Evolutionary conservation across 2,888 invertebrate species (phyloP).

Genomic region (Tinea trinotella): DNA sequence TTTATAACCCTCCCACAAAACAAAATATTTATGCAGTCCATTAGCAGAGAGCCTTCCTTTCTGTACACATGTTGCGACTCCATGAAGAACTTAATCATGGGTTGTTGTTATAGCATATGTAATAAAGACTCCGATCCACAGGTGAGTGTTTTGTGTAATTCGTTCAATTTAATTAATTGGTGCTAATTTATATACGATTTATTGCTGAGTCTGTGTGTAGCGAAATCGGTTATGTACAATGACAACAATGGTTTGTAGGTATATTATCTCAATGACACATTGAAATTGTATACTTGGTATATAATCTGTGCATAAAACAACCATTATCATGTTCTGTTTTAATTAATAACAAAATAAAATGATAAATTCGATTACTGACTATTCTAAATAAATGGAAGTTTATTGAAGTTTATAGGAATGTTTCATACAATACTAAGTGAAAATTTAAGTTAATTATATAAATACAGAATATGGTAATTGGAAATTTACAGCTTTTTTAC

Average conservation of each 20-base stretch:
- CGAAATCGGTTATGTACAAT: neutral
- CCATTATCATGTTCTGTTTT: neutral
- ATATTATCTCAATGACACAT: slow-evolving; percentile 8
- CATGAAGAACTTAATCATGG: slow-evolving; percentile 70
- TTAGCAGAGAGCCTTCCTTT: slow-evolving; percentile 50
- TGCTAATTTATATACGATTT: neutral
- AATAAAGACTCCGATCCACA: slow-evolving; percentile 79
- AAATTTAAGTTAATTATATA: too few species aligned
- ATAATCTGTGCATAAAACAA: neutral
- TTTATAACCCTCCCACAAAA: slow-evolving; percentile 21
- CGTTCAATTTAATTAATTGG: neutral
- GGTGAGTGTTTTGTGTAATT: slow-evolving; percentile 51
- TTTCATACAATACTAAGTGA: too few species aligned
- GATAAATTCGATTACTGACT: neutral
- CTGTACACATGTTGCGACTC: slow-evolving; percentile 68
- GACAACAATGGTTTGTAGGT: neutral
- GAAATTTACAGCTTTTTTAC: too few species aligned
- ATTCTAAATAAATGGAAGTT: neutral
- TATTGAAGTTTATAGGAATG: neutral
- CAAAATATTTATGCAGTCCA: slow-evolving; percentile 61
- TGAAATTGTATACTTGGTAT: neutral
- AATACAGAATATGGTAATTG: too few species aligned
- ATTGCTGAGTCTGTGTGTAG: neutral
- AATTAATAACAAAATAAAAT: neutral
- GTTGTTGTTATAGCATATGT: slow-evolving; percentile 81